Percentiles rank a stretch among this genome's conserved stretches.
Evolutionary conservation across 2,888 invertebrate species (phyloP).

Genomic region (Branchellion lobata): DNA sequence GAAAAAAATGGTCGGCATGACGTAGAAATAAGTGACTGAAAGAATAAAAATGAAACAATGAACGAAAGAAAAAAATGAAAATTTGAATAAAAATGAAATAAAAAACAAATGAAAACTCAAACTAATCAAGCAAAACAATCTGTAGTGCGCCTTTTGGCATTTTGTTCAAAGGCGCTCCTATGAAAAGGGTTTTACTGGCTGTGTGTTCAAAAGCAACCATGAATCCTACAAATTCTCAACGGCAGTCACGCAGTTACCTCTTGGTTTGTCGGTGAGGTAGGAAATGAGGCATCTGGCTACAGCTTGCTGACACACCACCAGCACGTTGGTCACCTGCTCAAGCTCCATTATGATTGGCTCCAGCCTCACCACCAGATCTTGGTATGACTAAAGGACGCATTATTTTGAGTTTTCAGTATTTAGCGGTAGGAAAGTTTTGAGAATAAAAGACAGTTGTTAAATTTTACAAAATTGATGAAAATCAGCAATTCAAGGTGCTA

Average conservation of each 20-base stretch:
- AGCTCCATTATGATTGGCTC: slow-evolving; percentile 87
- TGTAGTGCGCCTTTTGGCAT: no score
- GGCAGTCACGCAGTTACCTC: no score
- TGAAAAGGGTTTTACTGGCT: no score
- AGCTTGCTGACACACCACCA: slow-evolving; percentile 73
- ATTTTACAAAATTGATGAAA: no score
- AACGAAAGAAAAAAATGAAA: not conserved
- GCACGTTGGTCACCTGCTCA: slow-evolving; percentile 69
- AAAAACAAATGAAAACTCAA: not conserved
- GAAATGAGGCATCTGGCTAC: slow-evolving; percentile 82
- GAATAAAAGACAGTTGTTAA: no score
- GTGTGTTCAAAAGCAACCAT: no score
- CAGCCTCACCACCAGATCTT: slow-evolving; percentile 84
- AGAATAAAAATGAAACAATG: not conserved
- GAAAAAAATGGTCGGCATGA: no score
- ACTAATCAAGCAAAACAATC: no score
- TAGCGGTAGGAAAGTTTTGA: not conserved
- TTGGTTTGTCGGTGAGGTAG: slow-evolving; percentile 75
- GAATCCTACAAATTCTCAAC: no score
- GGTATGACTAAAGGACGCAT: slow-evolving; percentile 73
- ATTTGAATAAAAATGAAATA: not conserved
- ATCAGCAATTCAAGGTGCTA: no score
- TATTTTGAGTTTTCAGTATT: no score
- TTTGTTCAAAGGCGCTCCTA: no score
- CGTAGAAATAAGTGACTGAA: not conserved